These are phyloP conservation scores for Nesoenas mayeri DNA, from an alignment of 2,113 vertebrate species.

Conservation along the genomic window DNA sequence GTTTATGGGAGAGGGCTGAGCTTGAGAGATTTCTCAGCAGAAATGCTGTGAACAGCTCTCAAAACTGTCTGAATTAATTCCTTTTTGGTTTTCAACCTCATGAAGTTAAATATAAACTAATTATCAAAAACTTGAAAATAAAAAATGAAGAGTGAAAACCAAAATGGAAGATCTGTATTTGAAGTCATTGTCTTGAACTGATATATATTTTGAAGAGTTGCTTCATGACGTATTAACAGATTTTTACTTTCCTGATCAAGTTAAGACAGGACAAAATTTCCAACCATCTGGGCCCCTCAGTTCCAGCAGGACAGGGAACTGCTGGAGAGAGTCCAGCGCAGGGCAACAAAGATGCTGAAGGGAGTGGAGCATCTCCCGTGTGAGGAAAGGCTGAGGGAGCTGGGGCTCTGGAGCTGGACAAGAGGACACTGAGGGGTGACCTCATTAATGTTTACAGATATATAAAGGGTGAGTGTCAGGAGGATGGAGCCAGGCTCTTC, in stretches of 20 bases:
- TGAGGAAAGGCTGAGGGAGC: no score
- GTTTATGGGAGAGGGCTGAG: background rate
- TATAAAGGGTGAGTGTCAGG: no score
- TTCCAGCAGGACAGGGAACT: no score
- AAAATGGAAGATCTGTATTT: background rate
- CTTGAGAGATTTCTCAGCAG: constrained; percentile 12
- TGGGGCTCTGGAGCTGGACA: no score
- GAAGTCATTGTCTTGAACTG: background rate
- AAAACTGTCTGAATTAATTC: background rate
- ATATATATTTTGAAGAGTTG: background rate
- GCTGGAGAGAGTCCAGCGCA: no score
- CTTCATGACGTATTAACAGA: background rate
- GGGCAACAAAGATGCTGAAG: no score
- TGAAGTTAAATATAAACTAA: background rate
- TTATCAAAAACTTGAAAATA: background rate
- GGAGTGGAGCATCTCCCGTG: no score
- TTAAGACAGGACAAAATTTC: background rate
- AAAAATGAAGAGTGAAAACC: background rate
- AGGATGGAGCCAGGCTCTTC: no score
- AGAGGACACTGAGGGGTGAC: no score
- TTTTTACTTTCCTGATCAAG: background rate
- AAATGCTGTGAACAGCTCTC: background rate
- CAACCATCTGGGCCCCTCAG: background rate
- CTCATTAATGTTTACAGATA: no score
- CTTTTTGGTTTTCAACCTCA: background rate